A percentile compares a stretch with the other conserved stretches of the same genome.
These are phyloP conservation scores for Ennomos fuscantarius DNA, from an alignment of 2,888 invertebrate genomes.

Conservation along the genomic window DNA sequence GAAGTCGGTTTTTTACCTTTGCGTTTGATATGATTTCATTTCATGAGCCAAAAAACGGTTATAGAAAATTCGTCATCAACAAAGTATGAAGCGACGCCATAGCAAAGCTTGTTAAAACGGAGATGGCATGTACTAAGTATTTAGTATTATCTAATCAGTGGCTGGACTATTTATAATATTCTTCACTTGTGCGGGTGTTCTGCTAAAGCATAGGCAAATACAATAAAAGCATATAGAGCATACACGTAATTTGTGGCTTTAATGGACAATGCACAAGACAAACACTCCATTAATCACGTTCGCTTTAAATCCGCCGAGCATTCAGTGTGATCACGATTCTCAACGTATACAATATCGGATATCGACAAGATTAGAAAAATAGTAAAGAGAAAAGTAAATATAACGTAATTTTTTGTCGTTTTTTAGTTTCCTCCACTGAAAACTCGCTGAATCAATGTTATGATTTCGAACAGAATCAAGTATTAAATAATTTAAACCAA, in stretches of 20 bases:
- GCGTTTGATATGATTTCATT: no score
- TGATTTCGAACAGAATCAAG: conserved; percentile 24
- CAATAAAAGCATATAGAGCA: conserved; percentile 7
- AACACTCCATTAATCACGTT: conserved; percentile 2
- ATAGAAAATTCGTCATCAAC: no score
- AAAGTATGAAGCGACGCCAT: no score
- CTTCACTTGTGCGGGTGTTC: no score
- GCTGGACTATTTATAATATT: no score
- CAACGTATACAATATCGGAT: background rate
- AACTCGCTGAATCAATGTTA: conserved; percentile 12
- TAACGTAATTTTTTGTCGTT: background rate
- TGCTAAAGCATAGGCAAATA: background rate
- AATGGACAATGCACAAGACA: background rate
- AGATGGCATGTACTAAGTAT: no score
- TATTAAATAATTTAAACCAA: conserved; percentile 7
- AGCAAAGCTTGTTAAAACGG: no score
- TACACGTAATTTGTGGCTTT: background rate
- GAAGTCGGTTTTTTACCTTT: no score
- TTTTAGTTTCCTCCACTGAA: conserved; percentile 10
- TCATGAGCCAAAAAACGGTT: no score
- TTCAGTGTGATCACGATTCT: conserved; percentile 7
- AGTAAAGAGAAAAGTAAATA: no score
- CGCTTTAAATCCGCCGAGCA: conserved; percentile 10
- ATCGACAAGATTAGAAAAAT: no score
- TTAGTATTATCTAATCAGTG: no score